Base-by-base conservation (phyloP, 2,888 invertebrate genomes). In the Diarsia dahlii region DNA sequence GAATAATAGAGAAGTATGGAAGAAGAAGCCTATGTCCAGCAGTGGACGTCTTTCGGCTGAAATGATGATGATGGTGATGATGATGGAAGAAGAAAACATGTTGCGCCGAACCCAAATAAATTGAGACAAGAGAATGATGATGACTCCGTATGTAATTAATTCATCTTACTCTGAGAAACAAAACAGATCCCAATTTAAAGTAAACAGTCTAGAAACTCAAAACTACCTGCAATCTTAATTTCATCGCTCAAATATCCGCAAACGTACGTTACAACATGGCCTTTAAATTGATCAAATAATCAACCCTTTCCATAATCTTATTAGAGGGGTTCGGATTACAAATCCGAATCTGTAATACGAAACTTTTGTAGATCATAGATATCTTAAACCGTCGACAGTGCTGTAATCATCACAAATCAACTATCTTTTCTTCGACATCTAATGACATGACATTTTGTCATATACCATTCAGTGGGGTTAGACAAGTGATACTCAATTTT, bases 261-360 rank as follows among this genome's bases (percentile, higher is more conserved):
- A 75, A 0, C 28, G 13, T 48, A 0, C 28, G 13, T 48, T 20
- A 50, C 64, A 77, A 77, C 34, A 18, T 45, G 10, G 6, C 23
- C n/a, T 58, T 6, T 69, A 77, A 77, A 69, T 69, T 60, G 34
- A 77, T 82, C 50, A 77, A 18, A 64, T 65, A 69, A 82, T 77
- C 23, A 69, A 79, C 69, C 78, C 82, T 79, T 68, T 58, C 34
- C 39, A 23, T 69, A 69, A 79, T 82, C 54, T 52, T 66, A 52
- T 82, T 48, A 67, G 4, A 3, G 10, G 5, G 46, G 39, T 13
- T 58, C 13, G 18, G 20, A 82, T 71, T 71, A 67, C 56, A 56
- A 52, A 54, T 54, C 23, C 12, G n/a, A 52, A 67, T 18, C 39
- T 60, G 48, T 20, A 56, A 77, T 67, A n/a, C 10, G 1, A 23